phyloP scores from a whole-genome alignment of 2,797 vertebrate species.

The Tadarida brasiliensis region DNA sequence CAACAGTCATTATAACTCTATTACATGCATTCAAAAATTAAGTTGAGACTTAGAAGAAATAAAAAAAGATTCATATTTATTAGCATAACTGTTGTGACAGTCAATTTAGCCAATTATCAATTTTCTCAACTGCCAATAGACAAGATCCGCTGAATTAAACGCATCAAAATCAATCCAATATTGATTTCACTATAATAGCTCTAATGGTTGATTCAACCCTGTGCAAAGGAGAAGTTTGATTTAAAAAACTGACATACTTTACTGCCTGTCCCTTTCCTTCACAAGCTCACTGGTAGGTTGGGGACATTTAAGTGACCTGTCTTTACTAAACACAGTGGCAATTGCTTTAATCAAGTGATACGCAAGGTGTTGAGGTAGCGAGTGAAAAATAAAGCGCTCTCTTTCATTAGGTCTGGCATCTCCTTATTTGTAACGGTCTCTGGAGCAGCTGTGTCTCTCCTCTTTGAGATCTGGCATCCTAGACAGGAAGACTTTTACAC shows the following conservation, averaged over 20 bases:
- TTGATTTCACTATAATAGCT: background rate
- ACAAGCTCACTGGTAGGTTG: background rate
- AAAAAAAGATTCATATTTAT: background rate
- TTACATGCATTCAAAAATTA: background rate
- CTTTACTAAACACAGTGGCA: background rate
- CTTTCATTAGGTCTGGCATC: background rate
- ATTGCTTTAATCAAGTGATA: background rate
- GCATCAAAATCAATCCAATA: background rate
- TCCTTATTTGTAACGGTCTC: background rate
- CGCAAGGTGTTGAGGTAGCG: background rate
- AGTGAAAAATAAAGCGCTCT: background rate
- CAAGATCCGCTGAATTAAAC: conserved; percentile 23
- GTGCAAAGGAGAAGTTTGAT: background rate
- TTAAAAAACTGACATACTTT: background rate
- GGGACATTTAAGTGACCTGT: background rate
- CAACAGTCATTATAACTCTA: background rate
- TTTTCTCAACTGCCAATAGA: conserved; percentile 40
- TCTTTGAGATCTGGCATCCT: background rate
- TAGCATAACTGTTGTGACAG: background rate
- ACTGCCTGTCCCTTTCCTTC: background rate
- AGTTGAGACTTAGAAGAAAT: background rate
- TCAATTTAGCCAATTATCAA: conserved; percentile 25
- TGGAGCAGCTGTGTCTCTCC: background rate
- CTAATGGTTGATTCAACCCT: background rate
- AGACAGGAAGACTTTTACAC: background rate